A percentile compares a stretch with the other conserved stretches of the same genome.
These are phyloP conservation scores for Bombyx mandarina DNA, from an alignment of 1,140 invertebrate species.

Conservation along the genomic window DNA sequence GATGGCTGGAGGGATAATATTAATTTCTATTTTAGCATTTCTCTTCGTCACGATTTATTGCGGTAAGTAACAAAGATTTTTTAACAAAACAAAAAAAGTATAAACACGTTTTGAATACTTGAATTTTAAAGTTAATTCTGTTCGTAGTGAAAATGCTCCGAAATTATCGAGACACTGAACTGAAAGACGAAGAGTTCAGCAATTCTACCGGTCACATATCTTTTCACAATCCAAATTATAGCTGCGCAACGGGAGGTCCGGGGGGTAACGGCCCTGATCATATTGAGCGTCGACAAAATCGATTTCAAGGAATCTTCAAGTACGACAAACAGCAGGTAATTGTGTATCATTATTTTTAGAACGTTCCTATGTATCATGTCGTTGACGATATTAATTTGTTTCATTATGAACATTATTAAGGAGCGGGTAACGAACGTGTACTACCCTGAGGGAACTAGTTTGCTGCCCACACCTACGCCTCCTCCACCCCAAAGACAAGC, in stretches of 20 bases:
- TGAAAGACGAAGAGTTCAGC: slow-evolving; percentile 55
- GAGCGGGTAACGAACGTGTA: slow-evolving; percentile 72
- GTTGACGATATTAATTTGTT: not conserved
- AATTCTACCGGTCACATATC: slow-evolving; percentile 53
- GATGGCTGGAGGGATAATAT: no score
- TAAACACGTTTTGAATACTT: no score
- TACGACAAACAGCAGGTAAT: slow-evolving; percentile 65
- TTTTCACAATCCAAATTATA: slow-evolving; percentile 69
- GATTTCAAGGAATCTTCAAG: slow-evolving; percentile 66
- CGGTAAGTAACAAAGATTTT: slow-evolving; percentile 20
- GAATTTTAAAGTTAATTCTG: no score
- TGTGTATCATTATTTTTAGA: not conserved
- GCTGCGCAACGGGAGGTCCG: slow-evolving; percentile 29
- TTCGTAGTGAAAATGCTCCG: slow-evolving; percentile 31
- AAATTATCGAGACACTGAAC: slow-evolving; percentile 24
- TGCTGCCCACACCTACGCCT: slow-evolving; percentile 69
- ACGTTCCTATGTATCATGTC: not conserved
- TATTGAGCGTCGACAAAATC: slow-evolving; percentile 41
- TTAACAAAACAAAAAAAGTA: not conserved
- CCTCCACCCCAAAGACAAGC: slow-evolving; percentile 60
- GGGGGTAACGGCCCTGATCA: slow-evolving; percentile 17
- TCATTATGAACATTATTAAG: slow-evolving; percentile 25
- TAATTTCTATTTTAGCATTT: slow-evolving; percentile 2
- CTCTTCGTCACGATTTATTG: slow-evolving; percentile 25
- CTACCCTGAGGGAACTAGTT: slow-evolving; percentile 71